phyloP scores from a whole-genome alignment of 92 coral and sea anemone species.

The Epizoanthus illoricatus region DNA sequence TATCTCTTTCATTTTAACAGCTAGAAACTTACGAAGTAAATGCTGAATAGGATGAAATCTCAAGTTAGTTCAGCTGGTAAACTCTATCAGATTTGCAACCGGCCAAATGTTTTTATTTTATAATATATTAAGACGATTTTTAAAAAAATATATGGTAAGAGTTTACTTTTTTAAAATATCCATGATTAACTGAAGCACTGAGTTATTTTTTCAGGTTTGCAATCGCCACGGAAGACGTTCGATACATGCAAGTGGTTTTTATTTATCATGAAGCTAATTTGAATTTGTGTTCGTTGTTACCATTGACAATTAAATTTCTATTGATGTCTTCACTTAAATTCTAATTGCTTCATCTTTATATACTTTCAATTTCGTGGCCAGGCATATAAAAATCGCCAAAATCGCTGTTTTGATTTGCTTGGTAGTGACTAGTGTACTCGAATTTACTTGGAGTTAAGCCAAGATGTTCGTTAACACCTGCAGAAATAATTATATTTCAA shows the following conservation, averaged over 20 bases:
- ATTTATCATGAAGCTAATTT: neutral
- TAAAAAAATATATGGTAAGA: no score
- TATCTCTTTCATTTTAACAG: no score
- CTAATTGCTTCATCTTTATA: neutral
- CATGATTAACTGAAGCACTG: neutral
- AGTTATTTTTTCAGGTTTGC: neutral
- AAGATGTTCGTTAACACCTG: neutral
- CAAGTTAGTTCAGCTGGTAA: no score
- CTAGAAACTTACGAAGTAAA: no score
- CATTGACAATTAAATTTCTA: constrained; percentile 2
- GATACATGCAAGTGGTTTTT: no score
- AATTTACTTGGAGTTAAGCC: neutral
- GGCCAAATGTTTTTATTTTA: no score
- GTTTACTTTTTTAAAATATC: no score
- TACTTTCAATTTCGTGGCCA: neutral
- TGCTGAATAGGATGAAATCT: no score
- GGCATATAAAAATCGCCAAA: neutral
- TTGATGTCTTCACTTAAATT: neutral
- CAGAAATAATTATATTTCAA: neutral
- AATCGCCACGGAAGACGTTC: no score
- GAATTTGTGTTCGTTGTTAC: neutral
- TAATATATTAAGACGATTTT: no score
- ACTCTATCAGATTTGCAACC: no score
- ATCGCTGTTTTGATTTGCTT: neutral
- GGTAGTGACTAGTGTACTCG: neutral